phyloP scores from a whole-genome alignment of 1,140 invertebrate species.

The Teleogryllus occipitalis region DNA sequence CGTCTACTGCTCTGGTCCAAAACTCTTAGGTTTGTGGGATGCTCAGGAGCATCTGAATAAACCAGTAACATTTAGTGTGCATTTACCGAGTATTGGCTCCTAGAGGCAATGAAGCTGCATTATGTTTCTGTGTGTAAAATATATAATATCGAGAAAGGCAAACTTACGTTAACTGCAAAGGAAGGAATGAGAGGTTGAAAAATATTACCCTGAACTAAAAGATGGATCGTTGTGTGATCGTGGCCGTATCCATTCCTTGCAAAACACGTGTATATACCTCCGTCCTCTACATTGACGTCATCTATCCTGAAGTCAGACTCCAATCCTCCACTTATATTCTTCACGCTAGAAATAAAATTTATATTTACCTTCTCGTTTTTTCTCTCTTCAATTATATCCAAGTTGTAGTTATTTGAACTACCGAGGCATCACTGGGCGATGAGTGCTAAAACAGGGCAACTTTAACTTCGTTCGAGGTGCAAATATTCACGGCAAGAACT shows the following conservation, averaged over 20 bases:
- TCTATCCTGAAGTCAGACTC: slow-evolving; percentile 32
- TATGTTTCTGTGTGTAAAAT: neutral
- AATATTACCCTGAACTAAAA: slow-evolving; percentile 30
- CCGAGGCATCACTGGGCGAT: too few species aligned
- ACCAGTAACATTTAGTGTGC: neutral
- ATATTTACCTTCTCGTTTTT: too few species aligned
- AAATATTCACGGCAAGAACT: too few species aligned
- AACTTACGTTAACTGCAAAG: neutral
- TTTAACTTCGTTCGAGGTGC: too few species aligned
- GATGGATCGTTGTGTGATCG: slow-evolving; percentile 29
- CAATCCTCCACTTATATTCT: slow-evolving; percentile 20
- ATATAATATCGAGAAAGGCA: neutral
- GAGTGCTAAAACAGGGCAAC: too few species aligned
- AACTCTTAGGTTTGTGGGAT: slow-evolving; percentile 35
- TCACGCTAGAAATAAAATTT: slow-evolving; percentile 17
- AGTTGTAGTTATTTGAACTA: too few species aligned
- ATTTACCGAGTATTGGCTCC: neutral
- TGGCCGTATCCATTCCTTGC: slow-evolving; percentile 38
- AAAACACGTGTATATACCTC: slow-evolving; percentile 42
- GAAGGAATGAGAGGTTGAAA: neutral
- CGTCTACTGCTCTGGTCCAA: slow-evolving; percentile 34
- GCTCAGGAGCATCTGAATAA: slow-evolving; percentile 20
- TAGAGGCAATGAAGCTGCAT: neutral
- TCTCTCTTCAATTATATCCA: too few species aligned
- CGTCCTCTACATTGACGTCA: slow-evolving; percentile 39